These are phyloP conservation scores for Dicrostonyx torquatus DNA, from an alignment of 2,797 vertebrate species.

Conservation along the genomic window DNA sequence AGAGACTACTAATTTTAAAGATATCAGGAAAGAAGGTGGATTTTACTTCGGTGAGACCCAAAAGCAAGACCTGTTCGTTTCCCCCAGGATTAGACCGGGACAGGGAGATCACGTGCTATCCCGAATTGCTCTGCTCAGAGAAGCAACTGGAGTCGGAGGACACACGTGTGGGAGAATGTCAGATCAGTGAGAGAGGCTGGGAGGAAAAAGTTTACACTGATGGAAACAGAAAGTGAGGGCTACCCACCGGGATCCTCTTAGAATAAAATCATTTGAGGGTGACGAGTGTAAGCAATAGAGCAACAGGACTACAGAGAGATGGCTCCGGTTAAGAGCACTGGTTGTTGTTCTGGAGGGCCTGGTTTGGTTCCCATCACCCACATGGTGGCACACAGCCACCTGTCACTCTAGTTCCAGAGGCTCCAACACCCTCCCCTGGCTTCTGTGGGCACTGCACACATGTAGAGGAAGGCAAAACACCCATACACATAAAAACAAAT, in stretches of 20 bases:
- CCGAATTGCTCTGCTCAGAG: background rate
- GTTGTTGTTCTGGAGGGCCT: background rate
- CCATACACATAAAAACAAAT: background rate
- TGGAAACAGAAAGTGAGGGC: background rate
- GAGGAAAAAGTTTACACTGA: background rate
- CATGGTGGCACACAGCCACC: background rate
- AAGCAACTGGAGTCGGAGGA: background rate
- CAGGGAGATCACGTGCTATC: background rate
- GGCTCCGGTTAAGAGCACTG: too few species aligned
- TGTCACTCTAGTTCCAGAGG: background rate
- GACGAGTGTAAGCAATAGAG: background rate
- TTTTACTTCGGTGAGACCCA: conserved; percentile 23
- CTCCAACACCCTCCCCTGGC: background rate
- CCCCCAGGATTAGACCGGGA: background rate
- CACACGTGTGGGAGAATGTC: rapidly evolving
- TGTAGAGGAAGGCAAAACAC: background rate
- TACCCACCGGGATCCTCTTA: background rate
- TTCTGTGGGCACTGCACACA: background rate
- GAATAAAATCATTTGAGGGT: background rate
- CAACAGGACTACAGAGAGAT: background rate
- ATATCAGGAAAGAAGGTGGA: background rate
- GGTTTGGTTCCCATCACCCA: background rate
- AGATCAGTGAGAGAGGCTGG: background rate
- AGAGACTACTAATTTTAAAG: conserved; percentile 19
- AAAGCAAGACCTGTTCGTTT: background rate